Percentiles rank a stretch among this genome's conserved stretches.
Conservation (phyloP, 2,113 vertebrate genomes). For the Plecturocebus donacophilus region DNA sequence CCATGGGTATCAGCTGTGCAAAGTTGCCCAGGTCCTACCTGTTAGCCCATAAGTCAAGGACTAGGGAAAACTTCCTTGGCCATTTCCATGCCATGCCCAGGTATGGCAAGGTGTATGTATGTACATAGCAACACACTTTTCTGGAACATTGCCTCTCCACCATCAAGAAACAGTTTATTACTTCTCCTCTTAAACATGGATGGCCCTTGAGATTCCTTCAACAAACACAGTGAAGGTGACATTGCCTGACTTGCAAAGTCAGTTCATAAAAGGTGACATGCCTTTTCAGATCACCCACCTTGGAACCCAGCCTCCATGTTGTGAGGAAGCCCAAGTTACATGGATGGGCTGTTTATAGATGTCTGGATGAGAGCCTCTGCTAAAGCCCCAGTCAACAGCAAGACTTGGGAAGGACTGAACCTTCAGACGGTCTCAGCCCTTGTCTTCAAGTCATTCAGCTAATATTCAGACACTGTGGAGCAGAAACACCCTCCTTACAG, state of each 20-base stretch:
- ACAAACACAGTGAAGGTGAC: neutral
- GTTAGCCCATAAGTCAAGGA: neutral
- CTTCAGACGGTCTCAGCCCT: neutral
- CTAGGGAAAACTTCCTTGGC: rapidly evolving
- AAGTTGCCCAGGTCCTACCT: neutral
- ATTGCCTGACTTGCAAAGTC: neutral
- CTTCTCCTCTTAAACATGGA: neutral
- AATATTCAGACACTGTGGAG: neutral
- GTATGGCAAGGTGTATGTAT: neutral
- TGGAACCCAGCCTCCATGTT: neutral
- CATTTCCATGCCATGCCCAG: neutral
- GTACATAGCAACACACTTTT: neutral
- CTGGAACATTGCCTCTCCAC: neutral
- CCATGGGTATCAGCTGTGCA: neutral
- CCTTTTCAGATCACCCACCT: neutral
- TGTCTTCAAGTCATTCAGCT: neutral
- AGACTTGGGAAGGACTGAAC: neutral
- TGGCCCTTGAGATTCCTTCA: neutral
- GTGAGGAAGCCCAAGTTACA: neutral
- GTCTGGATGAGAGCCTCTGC: no score
- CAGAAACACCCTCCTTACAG: neutral
- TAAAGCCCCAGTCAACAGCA: neutral
- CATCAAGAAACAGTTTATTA: neutral
- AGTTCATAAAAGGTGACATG: neutral
- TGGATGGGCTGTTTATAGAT: neutral